Evolutionary conservation across 2,113 vertebrate species (phyloP).

Genomic region (Alces alces): DNA sequence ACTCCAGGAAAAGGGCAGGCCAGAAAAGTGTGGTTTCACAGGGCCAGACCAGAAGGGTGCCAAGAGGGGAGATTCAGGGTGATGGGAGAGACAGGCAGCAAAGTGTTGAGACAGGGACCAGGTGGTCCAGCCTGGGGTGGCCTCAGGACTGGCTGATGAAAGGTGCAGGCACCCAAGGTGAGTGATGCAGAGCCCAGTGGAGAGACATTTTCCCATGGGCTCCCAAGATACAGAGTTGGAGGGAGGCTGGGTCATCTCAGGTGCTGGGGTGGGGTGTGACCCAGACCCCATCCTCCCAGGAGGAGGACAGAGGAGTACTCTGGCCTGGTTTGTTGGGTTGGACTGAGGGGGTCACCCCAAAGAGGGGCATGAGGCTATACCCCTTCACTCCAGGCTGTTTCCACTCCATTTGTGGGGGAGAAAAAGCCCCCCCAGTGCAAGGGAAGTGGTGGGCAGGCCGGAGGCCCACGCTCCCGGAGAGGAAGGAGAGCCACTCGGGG

Average conservation of each 20-base stretch:
- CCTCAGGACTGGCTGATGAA: neutral
- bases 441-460: neutral
- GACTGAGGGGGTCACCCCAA: neutral
- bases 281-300: neutral
- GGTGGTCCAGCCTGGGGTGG: neutral
- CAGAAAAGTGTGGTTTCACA: neutral
- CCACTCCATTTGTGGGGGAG: neutral
- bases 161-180: neutral
- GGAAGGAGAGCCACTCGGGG: too few relatives aligned
- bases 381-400: accelerated
- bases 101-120: too few relatives aligned
- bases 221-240: neutral
- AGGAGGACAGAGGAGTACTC: neutral
- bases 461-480: neutral
- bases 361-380: neutral
- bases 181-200: neutral
- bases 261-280: neutral
- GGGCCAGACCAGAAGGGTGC: neutral
- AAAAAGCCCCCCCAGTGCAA: neutral
- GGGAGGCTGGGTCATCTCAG: neutral
- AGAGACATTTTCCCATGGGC: neutral
- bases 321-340: neutral
- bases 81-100: neutral
- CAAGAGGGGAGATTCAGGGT: neutral
- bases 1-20: neutral